Evolutionary conservation across 2,797 vertebrate species (phyloP).

Genomic region (Melanitta fusca): DNA sequence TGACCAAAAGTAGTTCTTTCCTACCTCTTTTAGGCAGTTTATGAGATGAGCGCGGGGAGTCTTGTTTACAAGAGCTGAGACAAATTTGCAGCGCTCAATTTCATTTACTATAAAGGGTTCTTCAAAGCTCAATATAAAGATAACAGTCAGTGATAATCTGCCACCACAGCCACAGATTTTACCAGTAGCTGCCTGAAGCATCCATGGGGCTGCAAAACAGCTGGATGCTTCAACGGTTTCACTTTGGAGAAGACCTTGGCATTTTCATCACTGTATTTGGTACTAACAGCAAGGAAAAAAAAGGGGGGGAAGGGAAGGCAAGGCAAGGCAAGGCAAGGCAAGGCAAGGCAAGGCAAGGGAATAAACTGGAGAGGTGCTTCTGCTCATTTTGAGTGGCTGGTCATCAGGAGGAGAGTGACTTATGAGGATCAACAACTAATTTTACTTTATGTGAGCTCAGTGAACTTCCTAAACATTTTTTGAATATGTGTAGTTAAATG

Average conservation of each 20-base stretch:
- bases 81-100: slow-evolving; percentile 30
- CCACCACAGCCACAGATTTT: neutral
- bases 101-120: neutral
- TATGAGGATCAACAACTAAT: neutral
- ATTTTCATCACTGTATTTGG: neutral
- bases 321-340: no score
- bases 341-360: no score
- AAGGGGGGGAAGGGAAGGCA: no score
- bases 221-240: neutral
- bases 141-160: neutral
- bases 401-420: neutral
- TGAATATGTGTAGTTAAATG: neutral
- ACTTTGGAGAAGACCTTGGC: neutral
- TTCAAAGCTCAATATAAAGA: neutral
- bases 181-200: neutral
- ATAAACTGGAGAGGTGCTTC: neutral
- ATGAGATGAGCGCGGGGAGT: neutral
- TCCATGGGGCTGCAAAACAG: neutral
- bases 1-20: slow-evolving; percentile 29
- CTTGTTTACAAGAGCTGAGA: slow-evolving; percentile 30
- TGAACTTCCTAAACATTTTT: neutral
- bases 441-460: neutral
- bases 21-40: slow-evolving; percentile 12
- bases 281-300: neutral
- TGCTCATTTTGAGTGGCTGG: neutral